Conservation (phyloP, 2,113 vertebrate species). For the Carassius auratus region DNA sequence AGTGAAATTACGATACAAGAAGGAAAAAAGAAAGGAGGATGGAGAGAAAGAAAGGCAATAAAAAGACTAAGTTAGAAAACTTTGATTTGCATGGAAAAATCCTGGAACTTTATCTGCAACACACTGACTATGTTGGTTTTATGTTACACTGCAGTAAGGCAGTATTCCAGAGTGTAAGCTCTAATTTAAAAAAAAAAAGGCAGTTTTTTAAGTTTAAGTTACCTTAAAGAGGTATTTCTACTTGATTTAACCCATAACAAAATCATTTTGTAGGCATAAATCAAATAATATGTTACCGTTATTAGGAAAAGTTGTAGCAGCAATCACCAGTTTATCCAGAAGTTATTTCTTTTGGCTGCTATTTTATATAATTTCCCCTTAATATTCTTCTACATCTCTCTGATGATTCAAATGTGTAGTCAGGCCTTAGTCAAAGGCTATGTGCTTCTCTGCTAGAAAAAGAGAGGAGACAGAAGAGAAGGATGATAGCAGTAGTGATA, state of each 20-base stretch:
- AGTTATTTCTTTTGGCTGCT: background rate
- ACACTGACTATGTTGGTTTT: background rate
- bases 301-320: background rate
- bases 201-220: background rate
- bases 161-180: background rate
- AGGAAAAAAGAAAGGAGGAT: too few species aligned
- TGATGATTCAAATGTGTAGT: background rate
- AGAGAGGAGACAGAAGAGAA: background rate
- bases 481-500: background rate
- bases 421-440: background rate
- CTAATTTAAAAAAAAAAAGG: too few species aligned
- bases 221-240: too few species aligned
- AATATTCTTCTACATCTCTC: background rate
- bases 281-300: too few species aligned
- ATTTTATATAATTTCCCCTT: background rate
- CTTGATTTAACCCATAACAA: too few species aligned
- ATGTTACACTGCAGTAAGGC: background rate
- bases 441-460: constrained; percentile 16
- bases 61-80: too few species aligned
- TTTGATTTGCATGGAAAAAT: too few species aligned
- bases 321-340: background rate
- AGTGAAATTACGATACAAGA: too few species aligned
- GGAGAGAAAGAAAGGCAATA: too few species aligned
- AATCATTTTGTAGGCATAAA: too few species aligned
- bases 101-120: too few species aligned